A percentile compares a stretch with the other conserved stretches of the same genome.
Conservation (phyloP, 2,113 vertebrate genomes). For the Clarias gariepinus region DNA sequence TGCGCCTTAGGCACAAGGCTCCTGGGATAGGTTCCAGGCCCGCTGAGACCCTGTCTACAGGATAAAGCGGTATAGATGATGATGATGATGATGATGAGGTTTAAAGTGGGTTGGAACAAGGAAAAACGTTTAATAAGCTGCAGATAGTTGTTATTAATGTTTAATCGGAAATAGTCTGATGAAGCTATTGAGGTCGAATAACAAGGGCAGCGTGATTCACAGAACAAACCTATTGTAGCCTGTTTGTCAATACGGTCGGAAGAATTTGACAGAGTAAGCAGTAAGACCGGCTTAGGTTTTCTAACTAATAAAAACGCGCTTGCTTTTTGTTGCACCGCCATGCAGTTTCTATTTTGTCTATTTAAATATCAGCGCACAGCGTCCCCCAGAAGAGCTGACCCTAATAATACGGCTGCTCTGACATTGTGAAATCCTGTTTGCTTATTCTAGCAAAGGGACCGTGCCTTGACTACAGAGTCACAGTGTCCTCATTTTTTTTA, state of each 20-base stretch:
- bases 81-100: too few relatives aligned
- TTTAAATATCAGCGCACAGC: conserved; percentile 26
- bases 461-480: conserved; percentile 23
- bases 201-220: not conserved
- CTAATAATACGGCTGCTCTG: conserved; percentile 38
- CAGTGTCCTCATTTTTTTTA: not conserved
- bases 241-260: not conserved
- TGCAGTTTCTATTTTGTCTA: conserved; percentile 31
- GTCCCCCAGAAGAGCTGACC: conserved; percentile 41
- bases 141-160: not conserved
- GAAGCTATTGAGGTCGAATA: not conserved
- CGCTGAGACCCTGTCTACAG: too few relatives aligned
- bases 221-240: not conserved
- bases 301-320: conserved; percentile 27
- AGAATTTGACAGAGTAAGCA: conserved; percentile 23
- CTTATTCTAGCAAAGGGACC: conserved; percentile 17
- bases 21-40: too few relatives aligned
- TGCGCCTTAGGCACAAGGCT: too few relatives aligned
- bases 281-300: not conserved
- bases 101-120: not conserved
- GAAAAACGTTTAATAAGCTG: not conserved
- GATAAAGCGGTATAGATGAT: too few relatives aligned
- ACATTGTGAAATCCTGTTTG: conserved; percentile 35
- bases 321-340: conserved; percentile 36
- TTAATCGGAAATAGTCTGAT: not conserved